Evolutionary conservation across 1,140 invertebrate genomes (phyloP).

Genomic region (Neotoxoptera formosana): DNA sequence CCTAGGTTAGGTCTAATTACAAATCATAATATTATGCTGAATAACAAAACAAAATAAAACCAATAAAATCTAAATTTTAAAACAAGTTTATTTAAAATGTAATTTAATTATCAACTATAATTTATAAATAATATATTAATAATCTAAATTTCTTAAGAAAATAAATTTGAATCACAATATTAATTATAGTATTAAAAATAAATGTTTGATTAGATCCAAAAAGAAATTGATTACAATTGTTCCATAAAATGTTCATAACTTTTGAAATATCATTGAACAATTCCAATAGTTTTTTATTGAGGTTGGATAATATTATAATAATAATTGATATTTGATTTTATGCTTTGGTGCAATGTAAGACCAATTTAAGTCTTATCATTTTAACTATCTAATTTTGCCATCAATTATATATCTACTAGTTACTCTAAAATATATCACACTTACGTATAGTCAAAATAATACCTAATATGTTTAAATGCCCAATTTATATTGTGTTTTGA

Average conservation of each 20-base stretch:
- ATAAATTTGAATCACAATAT: neutral
- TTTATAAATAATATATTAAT: neutral
- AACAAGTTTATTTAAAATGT: neutral
- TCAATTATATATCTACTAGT: neutral
- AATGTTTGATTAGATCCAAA: neutral
- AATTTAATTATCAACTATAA: neutral
- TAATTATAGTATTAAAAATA: neutral
- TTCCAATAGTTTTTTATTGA: neutral
- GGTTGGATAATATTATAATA: too few species aligned
- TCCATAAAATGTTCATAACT: neutral
- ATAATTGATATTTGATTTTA: neutral
- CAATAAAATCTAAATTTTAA: neutral
- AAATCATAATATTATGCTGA: neutral
- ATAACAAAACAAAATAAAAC: neutral
- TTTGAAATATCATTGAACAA: neutral
- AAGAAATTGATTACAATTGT: neutral
- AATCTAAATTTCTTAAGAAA: neutral
- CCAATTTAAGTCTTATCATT: neutral
- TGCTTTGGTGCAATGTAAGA: neutral
- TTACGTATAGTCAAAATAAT: neutral
- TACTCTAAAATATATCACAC: neutral
- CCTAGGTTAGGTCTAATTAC: neutral
- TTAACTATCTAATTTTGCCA: neutral
- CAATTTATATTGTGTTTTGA: neutral
- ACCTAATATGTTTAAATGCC: neutral